Conservation (phyloP, 2,113 vertebrate species). For the Arothron firmamentum region DNA sequence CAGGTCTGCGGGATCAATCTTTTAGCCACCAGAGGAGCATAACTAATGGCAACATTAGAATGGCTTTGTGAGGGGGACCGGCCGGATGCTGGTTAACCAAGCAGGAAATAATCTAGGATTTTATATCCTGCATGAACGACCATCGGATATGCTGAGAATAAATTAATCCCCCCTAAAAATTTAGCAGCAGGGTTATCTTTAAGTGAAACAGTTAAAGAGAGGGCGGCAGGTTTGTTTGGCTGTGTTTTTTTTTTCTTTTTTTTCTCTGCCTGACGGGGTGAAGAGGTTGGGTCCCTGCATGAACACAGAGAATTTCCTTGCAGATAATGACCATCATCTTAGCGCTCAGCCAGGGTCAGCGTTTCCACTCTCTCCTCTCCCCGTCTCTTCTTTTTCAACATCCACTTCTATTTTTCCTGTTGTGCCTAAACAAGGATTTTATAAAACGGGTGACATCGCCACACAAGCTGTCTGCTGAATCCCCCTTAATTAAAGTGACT, state of each 20-base stretch:
- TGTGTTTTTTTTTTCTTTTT: slow-evolving; percentile 25
- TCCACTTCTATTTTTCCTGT: slow-evolving; percentile 69
- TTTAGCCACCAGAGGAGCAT: slow-evolving; percentile 83
- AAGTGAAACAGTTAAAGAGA: slow-evolving; percentile 53
- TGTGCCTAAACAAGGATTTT: slow-evolving; percentile 78
- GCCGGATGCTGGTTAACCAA: slow-evolving; percentile 81
- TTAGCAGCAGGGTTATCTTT: slow-evolving; percentile 61
- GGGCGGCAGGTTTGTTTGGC: slow-evolving; percentile 51
- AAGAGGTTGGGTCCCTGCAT: slow-evolving; percentile 26
- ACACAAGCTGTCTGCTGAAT: slow-evolving; percentile 82
- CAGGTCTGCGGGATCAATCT: slow-evolving; percentile 77
- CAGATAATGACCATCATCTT: slow-evolving; percentile 72
- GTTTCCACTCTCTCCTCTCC: slow-evolving; percentile 58
- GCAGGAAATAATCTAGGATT: slow-evolving; percentile 84
- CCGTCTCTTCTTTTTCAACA: slow-evolving; percentile 51
- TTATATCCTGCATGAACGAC: slow-evolving; percentile 80
- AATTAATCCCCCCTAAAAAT: slow-evolving; percentile 73
- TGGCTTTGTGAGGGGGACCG: slow-evolving; percentile 77
- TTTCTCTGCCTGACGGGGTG: background rate
- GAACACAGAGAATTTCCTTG: slow-evolving; percentile 67
- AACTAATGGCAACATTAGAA: slow-evolving; percentile 83
- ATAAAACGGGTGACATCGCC: slow-evolving; percentile 80
- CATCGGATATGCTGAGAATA: slow-evolving; percentile 78
- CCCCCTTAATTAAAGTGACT: slow-evolving; percentile 87
- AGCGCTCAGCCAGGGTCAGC: slow-evolving; percentile 71